Evolutionary conservation across 2,888 invertebrate genomes (phyloP), one percentile per base, ranked within the genome.

Genomic region (Meteorus colon): DNA sequence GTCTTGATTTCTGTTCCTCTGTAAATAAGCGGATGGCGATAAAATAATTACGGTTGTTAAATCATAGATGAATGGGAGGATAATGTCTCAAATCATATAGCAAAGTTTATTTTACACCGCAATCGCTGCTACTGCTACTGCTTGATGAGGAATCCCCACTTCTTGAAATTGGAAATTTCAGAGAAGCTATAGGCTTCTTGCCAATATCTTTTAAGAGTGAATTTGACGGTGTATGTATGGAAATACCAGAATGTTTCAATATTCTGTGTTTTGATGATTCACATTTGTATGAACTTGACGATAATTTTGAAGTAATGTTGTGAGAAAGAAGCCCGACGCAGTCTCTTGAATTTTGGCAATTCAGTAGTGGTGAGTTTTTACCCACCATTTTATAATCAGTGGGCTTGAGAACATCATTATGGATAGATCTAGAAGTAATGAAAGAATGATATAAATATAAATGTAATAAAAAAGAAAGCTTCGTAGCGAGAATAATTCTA

Each of bases 1-100:
- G 83, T 94, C 94, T n/a, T 93, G 90, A 83, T 94, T 94, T 84
- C 93, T 93, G 55, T 91, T 82, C 85, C 92, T 92, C 91, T 92
- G 80, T 55, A 86, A 91, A 90, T 88, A 91, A 24, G 24, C n/a
- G 19, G 89, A 77, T 90, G 59, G 67, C 19, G 41, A 68, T 37
- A 41, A 10, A 73, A 68, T 55, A 75, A 69, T 48, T 62, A 55
- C 65, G 69, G 70, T 34, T 6, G 77, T 65, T 63, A 55, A 76
- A 68, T 74, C 48, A 67, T 62, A 70, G 37, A 66, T 31, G 4
- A 10, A 31, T 31, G n/a, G 24, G 37, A 41, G 62, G 74, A 48
- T 68, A 59, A 59, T 19, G 3, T 59, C 16, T 16, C 2, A 10
- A 34, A 34, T n/a, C 29, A n/a, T 16, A 19, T 34, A 34, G 34